Evolutionary conservation across 2,888 invertebrate species (phyloP).

Genomic region (Calameuta pallipes): DNA sequence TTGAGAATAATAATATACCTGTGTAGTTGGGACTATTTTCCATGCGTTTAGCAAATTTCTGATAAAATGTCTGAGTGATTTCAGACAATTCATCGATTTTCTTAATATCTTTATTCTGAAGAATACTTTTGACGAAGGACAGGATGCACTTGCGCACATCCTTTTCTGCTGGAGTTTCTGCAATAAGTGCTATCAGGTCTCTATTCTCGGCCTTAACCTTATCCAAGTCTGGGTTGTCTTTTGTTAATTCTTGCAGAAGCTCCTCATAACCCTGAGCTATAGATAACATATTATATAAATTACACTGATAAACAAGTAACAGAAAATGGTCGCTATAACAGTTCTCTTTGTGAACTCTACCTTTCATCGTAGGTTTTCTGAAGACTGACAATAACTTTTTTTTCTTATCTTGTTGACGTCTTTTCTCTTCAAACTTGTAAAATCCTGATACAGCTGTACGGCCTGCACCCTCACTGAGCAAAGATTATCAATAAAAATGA

Average conservation of each 20-base stretch:
- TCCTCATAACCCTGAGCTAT: constrained; percentile 65
- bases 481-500: constrained; percentile 7
- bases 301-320: background rate
- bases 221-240: constrained; percentile 68
- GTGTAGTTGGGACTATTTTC: constrained; percentile 75
- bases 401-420: constrained; percentile 82
- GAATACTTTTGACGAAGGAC: constrained; percentile 74
- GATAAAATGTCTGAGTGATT: constrained; percentile 91
- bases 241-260: constrained; percentile 60
- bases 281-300: constrained; percentile 21
- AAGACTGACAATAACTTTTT: constrained; percentile 83
- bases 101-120: constrained; percentile 72
- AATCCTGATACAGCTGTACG: constrained; percentile 70
- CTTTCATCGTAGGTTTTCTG: constrained; percentile 77
- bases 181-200: constrained; percentile 50
- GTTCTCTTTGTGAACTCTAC: constrained; percentile 56
- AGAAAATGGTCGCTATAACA: background rate
- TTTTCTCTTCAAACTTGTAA: constrained; percentile 88
- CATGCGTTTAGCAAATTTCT: constrained; percentile 80
- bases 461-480: constrained; percentile 20
- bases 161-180: constrained; percentile 65
- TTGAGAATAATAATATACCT: constrained; percentile 46
- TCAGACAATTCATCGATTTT: constrained; percentile 89
- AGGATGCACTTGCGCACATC: constrained; percentile 78
- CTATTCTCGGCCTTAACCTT: constrained; percentile 66